A percentile compares a stretch with the other conserved stretches of the same genome.
phyloP scores from a whole-genome alignment of 2,113 vertebrate genomes.

The Periophthalmus modestus region DNA sequence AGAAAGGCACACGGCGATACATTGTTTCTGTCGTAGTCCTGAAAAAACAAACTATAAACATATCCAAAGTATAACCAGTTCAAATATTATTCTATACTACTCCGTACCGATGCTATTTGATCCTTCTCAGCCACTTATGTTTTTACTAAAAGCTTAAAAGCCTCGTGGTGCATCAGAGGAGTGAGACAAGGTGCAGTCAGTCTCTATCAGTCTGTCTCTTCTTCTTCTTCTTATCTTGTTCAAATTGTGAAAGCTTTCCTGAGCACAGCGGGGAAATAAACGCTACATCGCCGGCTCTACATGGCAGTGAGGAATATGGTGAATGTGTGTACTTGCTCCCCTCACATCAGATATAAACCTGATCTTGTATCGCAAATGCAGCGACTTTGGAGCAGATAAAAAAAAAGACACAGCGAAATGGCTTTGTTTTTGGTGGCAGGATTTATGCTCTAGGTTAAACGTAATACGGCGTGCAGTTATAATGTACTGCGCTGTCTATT shows the following conservation, averaged over 20 bases:
- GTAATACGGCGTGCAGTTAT: not conserved
- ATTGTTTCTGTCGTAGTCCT: not conserved
- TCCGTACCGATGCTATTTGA: constrained; percentile 63
- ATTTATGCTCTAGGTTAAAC: constrained; percentile 12
- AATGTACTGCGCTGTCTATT: not conserved
- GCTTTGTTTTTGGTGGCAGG: constrained; percentile 37
- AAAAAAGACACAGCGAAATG: constrained; percentile 21
- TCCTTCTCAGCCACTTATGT: constrained; percentile 63
- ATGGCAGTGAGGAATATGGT: constrained; percentile 29
- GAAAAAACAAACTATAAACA: not conserved
- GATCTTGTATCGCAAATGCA: constrained; percentile 36
- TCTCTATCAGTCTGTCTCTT: constrained; percentile 43
- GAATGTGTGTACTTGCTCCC: constrained; percentile 42
- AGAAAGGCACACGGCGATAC: not conserved
- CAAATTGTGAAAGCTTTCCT: constrained; percentile 63
- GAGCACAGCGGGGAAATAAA: constrained; percentile 54
- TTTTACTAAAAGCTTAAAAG: constrained; percentile 72
- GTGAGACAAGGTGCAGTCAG: constrained; percentile 48
- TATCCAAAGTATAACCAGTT: not conserved
- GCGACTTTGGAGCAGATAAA: constrained; percentile 22
- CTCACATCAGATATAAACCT: constrained; percentile 40
- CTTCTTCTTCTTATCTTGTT: constrained; percentile 63
- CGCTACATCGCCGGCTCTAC: constrained; percentile 38
- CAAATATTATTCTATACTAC: not conserved
- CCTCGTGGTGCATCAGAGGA: constrained; percentile 57